Base-by-base conservation (phyloP, 1,140 invertebrate species). In the Thalassaphorura encarpata region DNA sequence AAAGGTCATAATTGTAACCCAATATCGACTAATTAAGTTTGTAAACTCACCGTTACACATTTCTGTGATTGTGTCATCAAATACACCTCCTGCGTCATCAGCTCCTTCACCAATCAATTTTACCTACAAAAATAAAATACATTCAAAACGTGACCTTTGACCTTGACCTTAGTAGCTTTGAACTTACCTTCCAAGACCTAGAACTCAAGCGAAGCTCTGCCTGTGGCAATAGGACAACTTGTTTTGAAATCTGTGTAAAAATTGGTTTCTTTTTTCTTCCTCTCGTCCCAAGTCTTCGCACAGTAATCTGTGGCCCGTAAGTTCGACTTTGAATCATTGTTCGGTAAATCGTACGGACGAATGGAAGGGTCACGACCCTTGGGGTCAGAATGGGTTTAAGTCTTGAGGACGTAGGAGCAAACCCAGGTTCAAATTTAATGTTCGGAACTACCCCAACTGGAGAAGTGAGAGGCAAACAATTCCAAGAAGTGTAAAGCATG, bases 61-160 rank as follows among this genome's bases (percentile, higher is more conserved):
- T 67, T 83, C 80, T 3, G 81, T 82, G 28, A 83, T 82, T 1
- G 80, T 83, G 67, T 83, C 82, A 69, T 83, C 81, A 73, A 83
- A 83, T 15, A 83, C 82, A 19, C 81, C 81, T 0, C 80, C 73
- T 19, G 81, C 81, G 73, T 83, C 82, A 68, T 83, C 82, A 4
- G 81, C 82, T 3, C 81, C 81, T 69, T 83, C 82, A 0, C 80
- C 81, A 13, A 81, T 43, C n/a, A 63, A 41, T 42, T 63, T 63
- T 1, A 63, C 56, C 55, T 57, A 57, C 39, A 57, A 2, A 21
- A 26, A 27, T 3, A 23, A 29, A 2, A 18, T 13, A 48, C 26
- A 11, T 29, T 15, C 13, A 48, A 24, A 27, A 16, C 26, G 8
- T 13, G 46, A 4, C 4, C 23, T 27, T 48, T 24, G 11, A 13